phyloP scores from a whole-genome alignment of 2,888 invertebrate genomes.

The Lucinisca nassula region DNA sequence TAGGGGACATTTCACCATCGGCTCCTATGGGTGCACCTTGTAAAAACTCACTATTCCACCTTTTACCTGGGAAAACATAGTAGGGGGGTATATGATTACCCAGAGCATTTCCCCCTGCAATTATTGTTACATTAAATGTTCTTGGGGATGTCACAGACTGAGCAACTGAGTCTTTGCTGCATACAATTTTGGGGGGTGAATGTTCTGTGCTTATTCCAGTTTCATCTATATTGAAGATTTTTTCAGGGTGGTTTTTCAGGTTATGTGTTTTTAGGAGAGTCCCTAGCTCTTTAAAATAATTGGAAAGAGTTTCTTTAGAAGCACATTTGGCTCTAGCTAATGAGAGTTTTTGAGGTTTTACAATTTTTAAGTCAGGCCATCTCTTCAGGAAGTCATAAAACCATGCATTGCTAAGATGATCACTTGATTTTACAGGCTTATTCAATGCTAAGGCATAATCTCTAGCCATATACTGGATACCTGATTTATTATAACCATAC shows the following conservation, averaged over 20 bases:
- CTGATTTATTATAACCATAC: too few relatives aligned
- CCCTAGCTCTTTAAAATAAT: constrained; percentile 44
- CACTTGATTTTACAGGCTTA: too few relatives aligned
- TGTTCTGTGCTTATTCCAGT: constrained; percentile 49
- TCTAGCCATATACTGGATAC: too few relatives aligned
- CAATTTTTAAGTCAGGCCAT: too few relatives aligned
- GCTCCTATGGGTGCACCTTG: constrained; percentile 31
- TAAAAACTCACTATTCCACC: constrained; percentile 38
- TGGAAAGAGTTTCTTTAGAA: not conserved
- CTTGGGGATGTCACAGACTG: constrained; percentile 41
- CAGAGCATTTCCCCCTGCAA: constrained; percentile 41
- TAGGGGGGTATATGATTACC: constrained; percentile 44
- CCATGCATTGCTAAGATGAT: too few relatives aligned
- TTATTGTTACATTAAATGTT: constrained; percentile 37
- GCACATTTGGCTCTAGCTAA: too few relatives aligned
- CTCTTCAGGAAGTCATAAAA: too few relatives aligned
- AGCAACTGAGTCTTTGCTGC: constrained; percentile 25
- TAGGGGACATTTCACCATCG: constrained; percentile 43
- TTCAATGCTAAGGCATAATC: too few relatives aligned
- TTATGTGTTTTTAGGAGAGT: constrained; percentile 14
- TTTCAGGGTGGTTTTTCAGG: constrained; percentile 27
- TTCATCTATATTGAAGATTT: constrained; percentile 57
- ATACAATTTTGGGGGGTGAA: constrained; percentile 28
- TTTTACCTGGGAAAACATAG: constrained; percentile 49
- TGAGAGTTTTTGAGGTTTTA: too few relatives aligned